Percentiles rank a stretch among this genome's conserved stretches.
Conservation (phyloP, 2,113 vertebrate species). For the Lampris megalopsis region DNA sequence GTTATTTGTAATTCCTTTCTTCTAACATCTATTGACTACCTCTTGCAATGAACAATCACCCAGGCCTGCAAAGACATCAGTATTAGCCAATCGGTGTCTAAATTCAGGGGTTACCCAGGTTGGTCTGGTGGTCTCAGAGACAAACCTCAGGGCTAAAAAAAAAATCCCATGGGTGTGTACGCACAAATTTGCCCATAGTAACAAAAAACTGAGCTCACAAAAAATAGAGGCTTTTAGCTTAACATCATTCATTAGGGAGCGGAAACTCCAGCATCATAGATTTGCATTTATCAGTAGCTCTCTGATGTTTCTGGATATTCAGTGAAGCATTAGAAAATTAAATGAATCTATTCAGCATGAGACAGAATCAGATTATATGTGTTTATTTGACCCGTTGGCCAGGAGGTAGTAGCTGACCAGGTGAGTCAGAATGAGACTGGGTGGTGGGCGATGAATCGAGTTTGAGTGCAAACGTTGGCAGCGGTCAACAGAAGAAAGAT, state of each 20-base stretch:
- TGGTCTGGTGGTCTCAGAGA: too few species aligned
- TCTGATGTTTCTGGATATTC: not conserved
- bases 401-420: not conserved
- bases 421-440: slow-evolving; percentile 1
- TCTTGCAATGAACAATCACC: too few species aligned
- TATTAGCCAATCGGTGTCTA: too few species aligned
- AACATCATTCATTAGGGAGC: slow-evolving; percentile 10
- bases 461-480: not conserved
- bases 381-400: not conserved
- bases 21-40: too few species aligned
- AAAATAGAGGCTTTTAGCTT: slow-evolving; percentile 27
- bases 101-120: too few species aligned
- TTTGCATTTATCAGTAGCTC: slow-evolving; percentile 29
- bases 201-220: slow-evolving; percentile 12
- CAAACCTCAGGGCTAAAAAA: too few species aligned
- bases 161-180: too few species aligned
- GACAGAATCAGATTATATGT: not conserved
- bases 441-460: not conserved
- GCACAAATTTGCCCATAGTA: too few species aligned
- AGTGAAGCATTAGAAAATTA: not conserved
- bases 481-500: not conserved
- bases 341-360: slow-evolving; percentile 3
- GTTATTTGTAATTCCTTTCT: too few species aligned
- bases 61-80: too few species aligned
- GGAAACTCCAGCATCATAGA: not conserved